Base-by-base conservation (phyloP, 2,113 vertebrate genomes). In the Cololabis saira region DNA sequence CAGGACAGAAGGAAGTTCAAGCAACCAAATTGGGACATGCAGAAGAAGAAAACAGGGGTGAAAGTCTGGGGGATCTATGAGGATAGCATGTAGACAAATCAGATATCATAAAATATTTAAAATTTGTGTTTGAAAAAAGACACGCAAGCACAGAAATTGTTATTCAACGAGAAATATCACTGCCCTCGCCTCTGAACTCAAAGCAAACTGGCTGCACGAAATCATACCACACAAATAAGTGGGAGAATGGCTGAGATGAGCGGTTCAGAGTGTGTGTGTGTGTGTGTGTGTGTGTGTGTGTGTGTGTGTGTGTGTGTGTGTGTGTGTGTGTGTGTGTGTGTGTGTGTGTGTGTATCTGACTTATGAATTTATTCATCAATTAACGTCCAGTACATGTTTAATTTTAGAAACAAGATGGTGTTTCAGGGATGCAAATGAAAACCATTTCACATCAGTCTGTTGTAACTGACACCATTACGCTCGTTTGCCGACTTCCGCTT, bases 1-100 rank as follows among this genome's bases (percentile, higher is more conserved):
- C 70, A 70, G 33, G 58, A 75, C 41, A 50, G 51, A 54, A 8
- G 59, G 61, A 68, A 69, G 24, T 27, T 78, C 60, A 64, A 42
- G 18, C 54, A 17, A 11, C 50, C 0, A 53, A 79, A 75, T 60
- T 7, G 22, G 40, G 67, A 57, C 61, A 40, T 3, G 74, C 5
- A 33, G 27, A 64, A 73, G 65, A 8, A 2, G 12, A 17, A n/a
- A 1, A 14, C 30, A 33, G 18, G 47, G n/a, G 27, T 13, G 12
- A 44, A 1, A 11, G 10, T 55, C 82, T 54, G 24, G 18, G 11
- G 66, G 16, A 55, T 54, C 48, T 17, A 67, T 3, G 58, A 58
- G 71, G 37, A 58, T 61, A 43, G 5, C 48, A 51, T 18, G 21
- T 5, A 27, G 9, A 13, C 45, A 48, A 64, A 30, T 19, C 43